phyloP scores from a whole-genome alignment of 2,113 vertebrate species.

The Leptocoma aspasia region DNA sequence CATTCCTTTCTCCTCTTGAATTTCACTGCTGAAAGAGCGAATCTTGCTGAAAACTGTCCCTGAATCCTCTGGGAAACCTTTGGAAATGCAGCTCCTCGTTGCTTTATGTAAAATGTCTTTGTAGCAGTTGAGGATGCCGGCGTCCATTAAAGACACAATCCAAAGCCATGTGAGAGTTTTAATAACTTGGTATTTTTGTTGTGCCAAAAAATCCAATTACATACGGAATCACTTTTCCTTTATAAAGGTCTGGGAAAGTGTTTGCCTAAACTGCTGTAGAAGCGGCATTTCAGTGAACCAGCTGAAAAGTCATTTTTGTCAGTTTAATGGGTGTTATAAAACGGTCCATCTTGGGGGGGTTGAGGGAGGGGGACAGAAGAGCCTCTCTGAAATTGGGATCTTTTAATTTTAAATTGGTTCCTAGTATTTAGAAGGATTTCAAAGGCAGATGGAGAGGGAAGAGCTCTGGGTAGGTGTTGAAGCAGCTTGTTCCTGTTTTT shows the following conservation, averaged over 20 bases:
- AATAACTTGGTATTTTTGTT: not conserved
- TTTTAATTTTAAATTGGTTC: not conserved
- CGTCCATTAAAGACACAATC: not conserved
- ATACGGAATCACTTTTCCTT: not conserved
- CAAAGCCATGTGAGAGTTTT: not conserved
- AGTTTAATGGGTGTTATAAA: not conserved
- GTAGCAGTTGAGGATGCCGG: not conserved
- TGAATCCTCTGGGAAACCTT: not conserved
- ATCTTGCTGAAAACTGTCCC: not conserved
- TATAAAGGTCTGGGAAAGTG: not conserved
- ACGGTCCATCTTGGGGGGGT: not conserved
- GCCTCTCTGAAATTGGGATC: not conserved
- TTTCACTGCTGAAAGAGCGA: accelerated
- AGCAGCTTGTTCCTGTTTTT: not conserved
- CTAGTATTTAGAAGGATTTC: not conserved
- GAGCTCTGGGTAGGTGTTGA: not conserved
- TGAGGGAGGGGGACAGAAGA: not conserved
- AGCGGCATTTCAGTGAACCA: not conserved
- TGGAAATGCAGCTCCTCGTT: not conserved
- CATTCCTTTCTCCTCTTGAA: not conserved
- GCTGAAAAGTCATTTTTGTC: not conserved
- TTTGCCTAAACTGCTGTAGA: not conserved
- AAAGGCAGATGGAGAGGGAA: not conserved
- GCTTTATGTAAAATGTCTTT: not conserved
- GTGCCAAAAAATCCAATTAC: not conserved